Percentiles rank a stretch among this genome's conserved stretches.
These are phyloP conservation scores for Calycopis cecrops DNA, from an alignment of 1,140 invertebrate species.

Conservation along the genomic window DNA sequence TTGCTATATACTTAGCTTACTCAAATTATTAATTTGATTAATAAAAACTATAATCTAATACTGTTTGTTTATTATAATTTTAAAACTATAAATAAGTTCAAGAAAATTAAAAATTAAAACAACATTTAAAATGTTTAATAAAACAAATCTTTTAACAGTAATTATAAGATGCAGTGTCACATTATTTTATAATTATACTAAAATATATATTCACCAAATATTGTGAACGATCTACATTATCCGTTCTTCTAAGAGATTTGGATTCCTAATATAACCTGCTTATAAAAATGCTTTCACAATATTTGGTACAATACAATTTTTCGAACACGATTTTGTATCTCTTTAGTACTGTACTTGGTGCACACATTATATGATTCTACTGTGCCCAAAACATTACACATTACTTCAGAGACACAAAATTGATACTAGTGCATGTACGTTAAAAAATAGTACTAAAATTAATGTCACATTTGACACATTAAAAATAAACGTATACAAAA, in stretches of 20 bases:
- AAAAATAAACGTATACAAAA: constrained; percentile 73
- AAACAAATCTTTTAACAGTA: constrained; percentile 28
- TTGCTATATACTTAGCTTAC: constrained; percentile 14
- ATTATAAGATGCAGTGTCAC: background rate
- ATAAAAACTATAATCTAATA: constrained; percentile 57
- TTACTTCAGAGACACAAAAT: too few relatives aligned
- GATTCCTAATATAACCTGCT: too few relatives aligned
- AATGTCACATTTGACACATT: constrained; percentile 59
- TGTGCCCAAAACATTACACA: too few relatives aligned
- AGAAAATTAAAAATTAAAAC: constrained; percentile 48
- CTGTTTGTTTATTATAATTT: constrained; percentile 63
- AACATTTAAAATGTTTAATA: constrained; percentile 49
- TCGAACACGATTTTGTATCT: too few relatives aligned
- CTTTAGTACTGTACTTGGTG: too few relatives aligned
- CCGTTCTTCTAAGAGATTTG: too few relatives aligned
- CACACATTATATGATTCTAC: too few relatives aligned
- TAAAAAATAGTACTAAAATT: constrained; percentile 57
- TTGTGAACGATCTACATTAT: background rate
- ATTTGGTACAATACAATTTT: too few relatives aligned
- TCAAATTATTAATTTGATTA: constrained; percentile 29
- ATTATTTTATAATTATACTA: constrained; percentile 7
- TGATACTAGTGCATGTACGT: background rate
- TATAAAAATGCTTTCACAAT: too few relatives aligned
- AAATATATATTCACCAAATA: constrained; percentile 3
- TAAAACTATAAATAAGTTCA: constrained; percentile 57